Base-by-base conservation (phyloP, 2,888 invertebrate genomes). In the Oxytorus armatus region DNA sequence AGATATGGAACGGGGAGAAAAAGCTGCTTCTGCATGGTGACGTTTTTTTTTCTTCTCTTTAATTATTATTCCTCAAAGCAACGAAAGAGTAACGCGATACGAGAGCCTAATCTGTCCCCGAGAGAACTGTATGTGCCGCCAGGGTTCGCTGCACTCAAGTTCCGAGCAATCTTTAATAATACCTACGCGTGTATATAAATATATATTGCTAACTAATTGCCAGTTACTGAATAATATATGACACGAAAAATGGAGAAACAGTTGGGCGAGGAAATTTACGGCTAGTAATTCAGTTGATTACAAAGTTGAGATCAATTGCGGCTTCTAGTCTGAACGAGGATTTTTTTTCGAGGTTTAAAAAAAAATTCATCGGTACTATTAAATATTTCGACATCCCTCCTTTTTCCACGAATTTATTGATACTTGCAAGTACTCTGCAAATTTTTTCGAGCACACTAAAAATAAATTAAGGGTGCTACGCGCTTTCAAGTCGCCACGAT, bases 11-110 rank as follows among this genome's bases (percentile, higher is more conserved):
- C n/a, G 3, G 3, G 21, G 36, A 66, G 29, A 66, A 66, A 66
- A 47, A 29, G 29, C 5, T 29, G 3, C 29, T 29, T 29, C 29
- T 29, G 29, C 29, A 29, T 3, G 10, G 8, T 25, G 21, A 25
- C n/a, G 11, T 23, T 14, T 5, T 53, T 25, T 53, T 14, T n/a
- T 5, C 23, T 10, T 33, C 1, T 33, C 33, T 55, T 55, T 8
- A 1, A 3, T 23, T 63, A 29, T 53, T 11, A 7, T 63, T n/a
- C 18, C 25, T 53, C 42, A 55, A 61, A 36, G 25, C 63, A 53
- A 68, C 39, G 53, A 53, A 68, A 57, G 42, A 55, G 74, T 66
- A 74, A 74, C 65, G 14, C 65, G 55, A 74, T 55, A 66, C 74
- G 47, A 42, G 55, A 25, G 74, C 47, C 57, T 74, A 74, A 74